Base-by-base conservation (phyloP, 1,140 invertebrate species). In the Drosophila sproati region DNA sequence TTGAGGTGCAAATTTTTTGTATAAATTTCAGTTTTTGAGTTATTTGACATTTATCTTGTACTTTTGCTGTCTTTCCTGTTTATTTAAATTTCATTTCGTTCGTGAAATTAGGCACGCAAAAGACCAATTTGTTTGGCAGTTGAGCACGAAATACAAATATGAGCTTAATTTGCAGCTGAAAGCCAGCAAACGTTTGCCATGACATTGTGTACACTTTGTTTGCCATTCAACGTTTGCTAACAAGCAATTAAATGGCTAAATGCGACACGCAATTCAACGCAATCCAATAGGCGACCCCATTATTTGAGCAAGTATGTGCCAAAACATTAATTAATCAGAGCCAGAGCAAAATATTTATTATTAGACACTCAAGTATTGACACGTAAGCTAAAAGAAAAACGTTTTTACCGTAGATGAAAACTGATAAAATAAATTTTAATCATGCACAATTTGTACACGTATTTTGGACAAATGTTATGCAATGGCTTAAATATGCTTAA, bases 101-200 rank as follows among this genome's bases (percentile, higher is more conserved):
- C 10, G 56, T 62, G 55, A 54, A 85, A 77, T 73, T 62, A 63
- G 63, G 67, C 85, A 88, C 80, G 81, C 80, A 82, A 90, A 81
- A 81, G 64, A 73, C 78, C 77, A 88, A 88, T 88, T 88, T 88
- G 85, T 85, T 85, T 75, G 71, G 56, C 56, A 52, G 37, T 28
- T 12, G 50, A 69, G 71, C 64, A 75, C 51, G 61, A 75, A 76
- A 68, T 52, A 66, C 67, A 68, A 77, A 78, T 72, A 80, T 73
- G 64, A 67, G 77, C 80, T 88, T 83, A 80, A 88, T 89, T 88
- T 80, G 77, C 69, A 80, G 83, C 67, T 92, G 73, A 85, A 79
- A 81, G 80, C 64, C 32, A 64, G 41, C 63, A 80, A 88, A 68
- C 82, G 82, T 80, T 88, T 82, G 74, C 50, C 71, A 82, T 88